These are phyloP conservation scores for Drosophila yakuba DNA, from an alignment of 1,140 invertebrate genomes.

Conservation along the genomic window DNA sequence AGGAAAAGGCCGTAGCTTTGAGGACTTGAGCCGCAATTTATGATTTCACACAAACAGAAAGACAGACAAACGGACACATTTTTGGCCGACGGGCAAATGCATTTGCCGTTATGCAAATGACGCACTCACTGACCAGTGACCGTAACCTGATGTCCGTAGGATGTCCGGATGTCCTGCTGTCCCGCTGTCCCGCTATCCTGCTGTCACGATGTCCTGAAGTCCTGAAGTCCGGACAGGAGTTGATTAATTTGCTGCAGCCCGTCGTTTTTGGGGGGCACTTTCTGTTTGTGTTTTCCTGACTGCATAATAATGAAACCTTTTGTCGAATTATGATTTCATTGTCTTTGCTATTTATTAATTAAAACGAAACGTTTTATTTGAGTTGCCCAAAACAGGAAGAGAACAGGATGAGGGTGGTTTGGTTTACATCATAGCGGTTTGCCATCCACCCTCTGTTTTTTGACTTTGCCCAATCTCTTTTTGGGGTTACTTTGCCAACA, in stretches of 20 bases:
- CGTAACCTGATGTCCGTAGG: slow-evolving; percentile 16
- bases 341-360: slow-evolving; percentile 70
- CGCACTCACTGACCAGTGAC: slow-evolving; percentile 50
- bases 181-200: neutral
- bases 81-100: slow-evolving; percentile 27
- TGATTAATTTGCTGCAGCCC: slow-evolving; percentile 68
- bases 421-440: slow-evolving; percentile 2
- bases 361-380: slow-evolving; percentile 49
- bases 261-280: slow-evolving; percentile 34
- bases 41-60: slow-evolving; percentile 57
- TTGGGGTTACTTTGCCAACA: slow-evolving; percentile 23
- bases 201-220: no score
- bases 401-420: neutral
- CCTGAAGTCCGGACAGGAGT: slow-evolving; percentile 33
- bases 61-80: slow-evolving; percentile 49
- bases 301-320: slow-evolving; percentile 52
- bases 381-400: slow-evolving; percentile 13
- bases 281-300: slow-evolving; percentile 52
- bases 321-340: slow-evolving; percentile 40
- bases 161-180: neutral
- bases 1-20: slow-evolving; percentile 29
- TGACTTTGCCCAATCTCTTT: slow-evolving; percentile 11
- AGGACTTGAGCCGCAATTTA: slow-evolving; percentile 55
- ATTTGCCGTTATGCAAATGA: slow-evolving; percentile 71
- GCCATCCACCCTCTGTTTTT: neutral